Evolutionary conservation across 2,113 vertebrate species (phyloP), one percentile per base, ranked within the genome.

Genomic region (Micromys minutus): DNA sequence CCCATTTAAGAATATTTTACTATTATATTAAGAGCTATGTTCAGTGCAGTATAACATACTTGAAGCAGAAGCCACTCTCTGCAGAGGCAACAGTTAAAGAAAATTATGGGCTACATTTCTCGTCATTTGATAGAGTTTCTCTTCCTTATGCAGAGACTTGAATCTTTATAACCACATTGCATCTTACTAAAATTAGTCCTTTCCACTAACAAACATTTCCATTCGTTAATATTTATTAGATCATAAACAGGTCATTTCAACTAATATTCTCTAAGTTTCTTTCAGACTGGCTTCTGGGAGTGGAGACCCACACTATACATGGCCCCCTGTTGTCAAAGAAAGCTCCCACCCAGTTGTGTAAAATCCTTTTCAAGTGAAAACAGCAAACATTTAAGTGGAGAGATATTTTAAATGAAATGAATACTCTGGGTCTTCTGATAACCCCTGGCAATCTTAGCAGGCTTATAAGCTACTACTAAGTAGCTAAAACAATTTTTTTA

Each of bases 151-250:
- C 77, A 90, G 74, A 13, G 36, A 31, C 3, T 69, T 84, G 52
- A 81, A 12, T 17, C 29, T 89, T 88, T 95, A 63, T 10, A 89
- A 89, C n/a, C 17, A 72, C 26, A 36, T 34, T 89, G 31, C 92
- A 24, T 87, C 36, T 93, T 89, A 71, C 24, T 90, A 10, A 96
- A 92, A 71, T 7, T 61, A 31, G 92, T 24, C 72, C 0, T 0
- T 2, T 63, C 31, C 3, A 75, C 0, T 12, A 31, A 59, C 4
- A 91, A 79, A 89, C 61, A 87, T 91, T 96, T 91, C 36, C 6
- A 31, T 89, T 83, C 29, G 77, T 96, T 95, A 94, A 89, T 67
- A 71, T 92, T 76, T 94, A 63, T 26, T 86, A 89, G 71, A 86
- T 61, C 11, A 77, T 17, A 81, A 77, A 34, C 74, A 10, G 87